phyloP scores from a whole-genome alignment of 2,113 vertebrate species.

The Limnothrissa miodon region DNA sequence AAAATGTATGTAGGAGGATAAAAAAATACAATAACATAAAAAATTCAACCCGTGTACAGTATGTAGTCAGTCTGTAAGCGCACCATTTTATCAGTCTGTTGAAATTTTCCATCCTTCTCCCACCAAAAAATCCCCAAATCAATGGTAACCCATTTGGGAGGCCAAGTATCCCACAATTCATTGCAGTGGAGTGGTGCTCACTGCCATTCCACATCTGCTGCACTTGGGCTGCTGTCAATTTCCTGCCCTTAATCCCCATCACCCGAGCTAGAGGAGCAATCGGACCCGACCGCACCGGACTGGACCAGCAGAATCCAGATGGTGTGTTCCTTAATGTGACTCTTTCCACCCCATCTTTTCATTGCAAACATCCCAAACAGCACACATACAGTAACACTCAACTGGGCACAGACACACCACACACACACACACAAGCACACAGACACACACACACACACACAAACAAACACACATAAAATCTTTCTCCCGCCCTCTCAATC shows the following conservation, averaged over 20 bases:
- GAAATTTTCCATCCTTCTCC: neutral
- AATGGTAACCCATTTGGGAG: constrained; percentile 3
- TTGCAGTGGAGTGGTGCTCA: neutral
- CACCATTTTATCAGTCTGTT: neutral
- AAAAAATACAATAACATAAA: neutral
- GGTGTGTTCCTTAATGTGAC: constrained; percentile 52
- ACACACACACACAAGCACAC: constrained; percentile 26
- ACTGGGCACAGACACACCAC: constrained; percentile 31
- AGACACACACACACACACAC: neutral
- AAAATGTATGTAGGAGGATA: neutral
- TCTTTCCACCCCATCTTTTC: constrained; percentile 27
- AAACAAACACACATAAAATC: neutral
- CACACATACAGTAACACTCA: constrained; percentile 40
- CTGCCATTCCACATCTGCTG: constrained; percentile 1
- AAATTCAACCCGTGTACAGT: neutral
- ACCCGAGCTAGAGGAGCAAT: neutral
- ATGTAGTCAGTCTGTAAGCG: neutral
- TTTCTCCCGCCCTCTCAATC: neutral
- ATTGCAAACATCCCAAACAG: constrained; percentile 39
- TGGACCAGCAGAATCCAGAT: constrained; percentile 48
- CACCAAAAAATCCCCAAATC: neutral
- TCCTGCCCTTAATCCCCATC: neutral
- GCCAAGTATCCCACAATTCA: neutral
- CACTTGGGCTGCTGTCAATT: neutral
- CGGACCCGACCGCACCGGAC: neutral